phyloP scores from a whole-genome alignment of 1,140 invertebrate species.

The Zaprionus tsacasi region DNA sequence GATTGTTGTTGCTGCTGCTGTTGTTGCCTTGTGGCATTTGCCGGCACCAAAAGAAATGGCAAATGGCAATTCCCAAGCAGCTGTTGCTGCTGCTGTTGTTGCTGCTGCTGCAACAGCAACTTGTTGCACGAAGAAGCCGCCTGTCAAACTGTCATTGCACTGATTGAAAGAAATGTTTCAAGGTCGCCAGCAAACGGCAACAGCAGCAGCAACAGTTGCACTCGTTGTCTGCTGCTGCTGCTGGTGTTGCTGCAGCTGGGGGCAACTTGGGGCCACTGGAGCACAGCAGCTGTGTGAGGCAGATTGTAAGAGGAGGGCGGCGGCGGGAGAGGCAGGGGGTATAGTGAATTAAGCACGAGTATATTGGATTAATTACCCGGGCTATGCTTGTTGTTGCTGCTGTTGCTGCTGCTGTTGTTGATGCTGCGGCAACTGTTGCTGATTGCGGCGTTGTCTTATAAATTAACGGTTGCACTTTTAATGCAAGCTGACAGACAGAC shows the following conservation, averaged over 20 bases:
- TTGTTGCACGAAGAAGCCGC: conserved; percentile 16
- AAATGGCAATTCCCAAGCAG: conserved; percentile 66
- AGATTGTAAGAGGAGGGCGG: neutral
- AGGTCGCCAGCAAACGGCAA: conserved; percentile 62
- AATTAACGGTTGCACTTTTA: conserved; percentile 81
- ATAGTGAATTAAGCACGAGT: conserved; percentile 55
- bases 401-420: conserved; percentile 20
- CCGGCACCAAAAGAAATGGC: conserved; percentile 75
- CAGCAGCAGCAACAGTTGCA: conserved; percentile 7
- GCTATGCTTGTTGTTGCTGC: conserved; percentile 15
- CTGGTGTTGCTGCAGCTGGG: neutral
- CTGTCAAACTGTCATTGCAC: conserved; percentile 35
- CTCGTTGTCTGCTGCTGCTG: conserved; percentile 21
- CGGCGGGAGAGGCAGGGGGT: neutral
- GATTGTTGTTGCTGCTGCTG: conserved; percentile 32
- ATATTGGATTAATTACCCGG: conserved; percentile 76
- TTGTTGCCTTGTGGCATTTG: conserved; percentile 68
- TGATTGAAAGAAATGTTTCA: conserved; percentile 68
- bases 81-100: conserved; percentile 15
- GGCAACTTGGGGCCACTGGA: conserved; percentile 7
- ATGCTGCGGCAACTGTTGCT: conserved; percentile 32
- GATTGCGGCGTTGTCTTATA: conserved; percentile 65
- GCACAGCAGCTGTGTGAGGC: conserved; percentile 10
- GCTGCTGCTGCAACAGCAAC: conserved; percentile 22
- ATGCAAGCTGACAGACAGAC: conserved; percentile 71